Base-by-base conservation (phyloP, 2,888 invertebrate species). In the Xylota sylvarum region DNA sequence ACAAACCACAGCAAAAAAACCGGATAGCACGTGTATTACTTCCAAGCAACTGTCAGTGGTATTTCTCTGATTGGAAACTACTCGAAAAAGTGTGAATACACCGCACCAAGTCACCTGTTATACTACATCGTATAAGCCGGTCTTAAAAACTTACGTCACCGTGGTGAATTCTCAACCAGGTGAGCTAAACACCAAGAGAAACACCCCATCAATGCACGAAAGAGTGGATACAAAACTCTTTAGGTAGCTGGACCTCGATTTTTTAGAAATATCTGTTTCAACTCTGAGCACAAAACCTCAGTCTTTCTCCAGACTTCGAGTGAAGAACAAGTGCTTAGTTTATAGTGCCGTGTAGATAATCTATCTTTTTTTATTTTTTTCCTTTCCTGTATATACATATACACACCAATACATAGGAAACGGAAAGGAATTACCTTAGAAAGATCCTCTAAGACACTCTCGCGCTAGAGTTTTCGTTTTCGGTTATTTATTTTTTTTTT, bases 301-400 rank as follows among this genome's bases (percentile, higher is more conserved):
- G 93, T 93, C 92, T 91, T 92, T 90, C 90, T 91, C 90, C 90
- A 91, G 91, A 92, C 92, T 92, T 93, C 91, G 92, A 91, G 92
- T 91, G 91, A 89, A 90, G 88, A 89, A 89, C 89, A 89, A 89
- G 89, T 89, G 90, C 89, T 89, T 89, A 88, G 86, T 89, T 88
- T 88, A 89, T 90, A 90, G 89, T 89, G 88, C 87, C 88, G 89
- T 89, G 87, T 82, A 86, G 86, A 86, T 82, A 82, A 82, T 82
- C 86, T 86, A 86, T 73, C 64, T 65, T 78, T 72, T 85, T 69
- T 69, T 58, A 9, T 69, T 58, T 50, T 62, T 58, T 81, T 86
- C 73, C 60, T 81, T 77, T 81, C 73, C 77, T 69, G 27, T 43
- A 56, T 70, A 67, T 67, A 81, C 58, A 65, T 40, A 77, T 27